phyloP scores from a whole-genome alignment of 2,113 vertebrate genomes.

The Tor tambroides region DNA sequence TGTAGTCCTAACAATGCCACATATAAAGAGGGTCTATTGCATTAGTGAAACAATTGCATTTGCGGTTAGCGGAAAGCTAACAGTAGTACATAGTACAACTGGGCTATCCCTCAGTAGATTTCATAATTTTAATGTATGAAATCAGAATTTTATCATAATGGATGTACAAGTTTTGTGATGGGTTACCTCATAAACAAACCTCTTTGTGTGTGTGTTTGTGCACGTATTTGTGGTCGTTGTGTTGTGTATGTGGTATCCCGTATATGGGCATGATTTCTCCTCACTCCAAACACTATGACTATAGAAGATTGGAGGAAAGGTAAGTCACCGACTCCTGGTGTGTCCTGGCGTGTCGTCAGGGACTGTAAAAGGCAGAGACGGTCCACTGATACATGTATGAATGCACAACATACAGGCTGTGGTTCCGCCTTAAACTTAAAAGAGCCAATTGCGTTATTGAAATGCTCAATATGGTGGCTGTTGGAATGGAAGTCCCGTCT shows the following conservation, averaged over 20 bases:
- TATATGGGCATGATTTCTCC: conserved; percentile 36
- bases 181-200: conserved; percentile 39
- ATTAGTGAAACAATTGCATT: not conserved
- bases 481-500: not conserved
- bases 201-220: conserved; percentile 43
- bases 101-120: not conserved
- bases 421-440: not conserved
- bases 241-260: conserved; percentile 25
- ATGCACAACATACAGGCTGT: not conserved
- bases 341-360: not conserved
- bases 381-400: not conserved
- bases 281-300: conserved; percentile 45
- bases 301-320: conserved; percentile 59
- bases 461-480: not conserved
- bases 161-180: not conserved
- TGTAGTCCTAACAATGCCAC: not conserved
- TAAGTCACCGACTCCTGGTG: conserved; percentile 43
- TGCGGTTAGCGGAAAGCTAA: not conserved
- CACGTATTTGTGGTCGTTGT: not conserved
- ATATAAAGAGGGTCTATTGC: not conserved
- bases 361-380: not conserved
- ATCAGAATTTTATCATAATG: not conserved
- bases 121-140: not conserved
- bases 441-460: not conserved
- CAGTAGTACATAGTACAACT: not conserved